phyloP scores from a whole-genome alignment of 2,113 vertebrate species.

The Helogale parvula region DNA sequence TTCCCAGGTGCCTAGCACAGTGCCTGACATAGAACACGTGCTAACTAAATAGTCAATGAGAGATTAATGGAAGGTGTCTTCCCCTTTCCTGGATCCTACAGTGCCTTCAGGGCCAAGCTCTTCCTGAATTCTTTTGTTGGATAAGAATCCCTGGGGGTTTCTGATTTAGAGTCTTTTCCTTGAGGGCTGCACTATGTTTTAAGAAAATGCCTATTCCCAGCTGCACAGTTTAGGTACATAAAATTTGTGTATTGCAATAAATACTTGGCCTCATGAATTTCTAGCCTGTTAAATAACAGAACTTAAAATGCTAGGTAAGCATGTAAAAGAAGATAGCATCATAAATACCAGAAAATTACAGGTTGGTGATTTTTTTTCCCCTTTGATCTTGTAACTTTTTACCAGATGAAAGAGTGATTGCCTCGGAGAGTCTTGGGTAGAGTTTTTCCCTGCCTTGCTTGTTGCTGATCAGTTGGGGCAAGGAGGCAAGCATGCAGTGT shows the following conservation, averaged over 20 bases:
- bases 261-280: slow-evolving; percentile 81
- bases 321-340: slow-evolving; percentile 81
- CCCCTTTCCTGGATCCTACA: neutral
- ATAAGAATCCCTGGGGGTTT: slow-evolving; percentile 26
- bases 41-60: neutral
- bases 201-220: slow-evolving; percentile 79
- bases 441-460: slow-evolving; percentile 12
- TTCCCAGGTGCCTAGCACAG: neutral
- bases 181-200: slow-evolving; percentile 72
- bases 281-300: slow-evolving; percentile 82
- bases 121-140: slow-evolving; percentile 49
- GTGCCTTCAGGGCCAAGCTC: neutral
- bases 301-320: slow-evolving; percentile 82
- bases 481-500: neutral
- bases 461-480: neutral
- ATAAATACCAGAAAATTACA: slow-evolving; percentile 81
- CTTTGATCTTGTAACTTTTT: slow-evolving; percentile 76
- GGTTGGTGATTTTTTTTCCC: slow-evolving; percentile 57
- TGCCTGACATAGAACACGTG: neutral
- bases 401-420: slow-evolving; percentile 50
- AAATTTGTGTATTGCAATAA: slow-evolving; percentile 81
- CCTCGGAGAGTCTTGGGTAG: neutral
- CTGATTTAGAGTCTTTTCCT: slow-evolving; percentile 74
- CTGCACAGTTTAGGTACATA: slow-evolving; percentile 75
- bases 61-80: neutral